Percentiles rank a stretch among this genome's conserved stretches.
Evolutionary conservation across 2,113 vertebrate species (phyloP).

Genomic region (Picathartes gymnocephalus): DNA sequence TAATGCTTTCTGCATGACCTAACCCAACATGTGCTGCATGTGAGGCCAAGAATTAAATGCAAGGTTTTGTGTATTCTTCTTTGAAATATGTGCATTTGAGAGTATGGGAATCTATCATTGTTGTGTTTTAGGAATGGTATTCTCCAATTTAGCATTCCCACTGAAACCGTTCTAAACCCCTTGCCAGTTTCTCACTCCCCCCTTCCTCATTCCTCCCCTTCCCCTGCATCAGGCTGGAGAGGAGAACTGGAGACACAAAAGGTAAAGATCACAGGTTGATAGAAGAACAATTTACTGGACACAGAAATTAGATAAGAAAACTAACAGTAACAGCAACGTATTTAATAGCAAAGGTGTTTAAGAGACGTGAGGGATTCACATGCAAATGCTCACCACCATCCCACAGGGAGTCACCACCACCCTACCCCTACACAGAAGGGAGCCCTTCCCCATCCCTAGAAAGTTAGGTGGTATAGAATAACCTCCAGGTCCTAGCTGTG

Average conservation of each 20-base stretch:
- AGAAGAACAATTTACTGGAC: background rate
- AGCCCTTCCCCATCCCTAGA: background rate
- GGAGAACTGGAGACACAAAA: background rate
- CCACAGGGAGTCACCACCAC: background rate
- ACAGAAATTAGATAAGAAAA: background rate
- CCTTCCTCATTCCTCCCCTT: background rate
- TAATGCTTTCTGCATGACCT: background rate
- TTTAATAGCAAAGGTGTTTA: background rate
- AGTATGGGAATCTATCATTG: background rate
- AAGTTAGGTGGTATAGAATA: background rate
- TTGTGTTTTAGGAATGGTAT: background rate
- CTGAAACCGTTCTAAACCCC: background rate
- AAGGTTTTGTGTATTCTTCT: background rate
- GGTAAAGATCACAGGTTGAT: background rate
- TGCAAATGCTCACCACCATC: background rate
- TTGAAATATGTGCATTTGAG: background rate
- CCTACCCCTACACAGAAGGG: background rate
- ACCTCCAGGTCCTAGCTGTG: background rate
- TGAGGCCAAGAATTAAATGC: background rate
- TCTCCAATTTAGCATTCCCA: background rate
- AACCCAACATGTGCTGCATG: background rate
- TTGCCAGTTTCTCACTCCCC: rapidly evolving
- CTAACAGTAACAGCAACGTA: background rate
- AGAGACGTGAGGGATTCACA: background rate
- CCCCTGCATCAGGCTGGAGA: background rate